Evolutionary conservation across 1,140 invertebrate species (phyloP).

Genomic region (Aphidius ervi): DNA sequence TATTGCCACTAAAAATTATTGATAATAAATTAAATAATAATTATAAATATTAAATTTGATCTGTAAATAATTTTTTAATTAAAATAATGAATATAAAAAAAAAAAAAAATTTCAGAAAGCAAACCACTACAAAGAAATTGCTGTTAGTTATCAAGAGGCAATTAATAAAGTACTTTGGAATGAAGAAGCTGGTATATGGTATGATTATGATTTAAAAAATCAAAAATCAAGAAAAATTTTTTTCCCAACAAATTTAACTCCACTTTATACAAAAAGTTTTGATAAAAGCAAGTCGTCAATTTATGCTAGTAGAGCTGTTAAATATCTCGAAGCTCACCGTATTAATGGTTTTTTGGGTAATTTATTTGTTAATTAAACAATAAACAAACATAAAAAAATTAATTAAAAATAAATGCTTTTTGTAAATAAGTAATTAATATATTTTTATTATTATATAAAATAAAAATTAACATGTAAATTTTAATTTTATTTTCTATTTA

Average conservation of each 20-base stretch:
- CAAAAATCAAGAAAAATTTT: constrained; percentile 55
- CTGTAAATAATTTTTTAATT: background rate
- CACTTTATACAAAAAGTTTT: constrained; percentile 65
- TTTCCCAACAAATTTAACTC: constrained; percentile 69
- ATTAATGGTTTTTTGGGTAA: constrained; percentile 39
- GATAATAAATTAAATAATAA: background rate
- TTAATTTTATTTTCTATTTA: background rate
- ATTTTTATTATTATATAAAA: no score
- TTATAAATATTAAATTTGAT: background rate
- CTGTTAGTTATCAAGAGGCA: constrained; percentile 53
- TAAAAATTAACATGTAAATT: background rate
- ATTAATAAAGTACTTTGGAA: constrained; percentile 72
- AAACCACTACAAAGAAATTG: constrained; percentile 44
- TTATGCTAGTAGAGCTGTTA: constrained; percentile 43
- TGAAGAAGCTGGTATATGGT: constrained; percentile 65
- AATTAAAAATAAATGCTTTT: background rate
- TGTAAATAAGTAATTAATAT: no score
- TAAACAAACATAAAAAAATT: no score
- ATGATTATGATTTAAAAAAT: constrained; percentile 64
- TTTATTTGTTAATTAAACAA: constrained; percentile 4
- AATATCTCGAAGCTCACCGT: constrained; percentile 54
- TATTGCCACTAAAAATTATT: background rate
- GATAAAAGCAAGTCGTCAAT: constrained; percentile 18
- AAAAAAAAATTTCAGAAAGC: constrained; percentile 40
- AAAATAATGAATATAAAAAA: no score